A percentile compares a stretch with the other conserved stretches of the same genome.
Evolutionary conservation across 2,888 invertebrate genomes (phyloP).

Genomic region (Steinernema hermaphroditum): DNA sequence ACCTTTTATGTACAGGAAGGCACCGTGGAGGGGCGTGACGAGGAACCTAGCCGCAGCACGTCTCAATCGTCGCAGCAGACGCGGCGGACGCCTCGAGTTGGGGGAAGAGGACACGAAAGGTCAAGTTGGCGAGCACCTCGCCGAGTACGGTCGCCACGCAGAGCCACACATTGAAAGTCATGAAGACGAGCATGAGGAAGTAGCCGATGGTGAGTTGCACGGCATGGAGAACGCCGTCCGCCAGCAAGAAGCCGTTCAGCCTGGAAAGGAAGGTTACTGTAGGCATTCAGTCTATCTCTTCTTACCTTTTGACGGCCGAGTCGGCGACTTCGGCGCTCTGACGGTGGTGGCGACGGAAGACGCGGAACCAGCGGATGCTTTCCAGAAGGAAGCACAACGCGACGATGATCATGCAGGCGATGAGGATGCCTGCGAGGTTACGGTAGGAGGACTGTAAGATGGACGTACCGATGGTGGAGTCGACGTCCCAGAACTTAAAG

Average conservation of each 20-base stretch:
- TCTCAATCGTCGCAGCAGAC: constrained; percentile 26
- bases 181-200: constrained; percentile 63
- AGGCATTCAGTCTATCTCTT: too few species aligned
- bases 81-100: constrained; percentile 39
- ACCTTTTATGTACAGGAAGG: constrained; percentile 21
- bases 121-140: constrained; percentile 50
- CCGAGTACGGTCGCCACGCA: constrained; percentile 60
- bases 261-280: constrained; percentile 25
- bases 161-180: constrained; percentile 65
- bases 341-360: constrained; percentile 41
- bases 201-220: constrained; percentile 57
- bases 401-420: constrained; percentile 55
- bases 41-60: constrained; percentile 42
- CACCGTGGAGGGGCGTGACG: constrained; percentile 1
- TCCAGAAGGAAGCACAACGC: constrained; percentile 55
- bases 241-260: constrained; percentile 35
- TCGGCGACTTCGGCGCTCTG: background rate
- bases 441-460: background rate
- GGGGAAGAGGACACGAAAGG: constrained; percentile 44
- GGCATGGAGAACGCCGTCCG: constrained; percentile 54
- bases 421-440: constrained; percentile 50
- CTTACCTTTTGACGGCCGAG: constrained; percentile 14
- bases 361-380: constrained; percentile 54
- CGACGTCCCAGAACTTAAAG: constrained; percentile 59
- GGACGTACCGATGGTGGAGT: constrained; percentile 45